These are phyloP conservation scores for Drosophila lutescens DNA, from an alignment of 2,888 invertebrate genomes.

Conservation along the genomic window DNA sequence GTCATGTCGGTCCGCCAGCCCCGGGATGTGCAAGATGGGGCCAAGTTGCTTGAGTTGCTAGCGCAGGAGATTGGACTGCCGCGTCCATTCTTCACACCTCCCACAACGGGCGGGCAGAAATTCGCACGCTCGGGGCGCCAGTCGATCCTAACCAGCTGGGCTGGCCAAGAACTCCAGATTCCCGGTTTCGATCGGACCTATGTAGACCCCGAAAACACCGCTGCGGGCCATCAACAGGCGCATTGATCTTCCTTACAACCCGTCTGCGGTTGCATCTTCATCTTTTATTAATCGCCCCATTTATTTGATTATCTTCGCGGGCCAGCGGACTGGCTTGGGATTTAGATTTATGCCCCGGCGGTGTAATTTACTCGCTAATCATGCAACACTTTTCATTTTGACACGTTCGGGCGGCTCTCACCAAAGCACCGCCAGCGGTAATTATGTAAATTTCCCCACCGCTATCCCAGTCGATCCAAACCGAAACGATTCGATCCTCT, in stretches of 20 bases:
- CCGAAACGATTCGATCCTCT: slow-evolving; percentile 4
- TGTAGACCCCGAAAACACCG: slow-evolving; percentile 27
- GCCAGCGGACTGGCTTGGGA: slow-evolving; percentile 21
- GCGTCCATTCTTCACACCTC: slow-evolving; percentile 65
- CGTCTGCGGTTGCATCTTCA: slow-evolving; percentile 67
- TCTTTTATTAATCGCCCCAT: slow-evolving; percentile 76
- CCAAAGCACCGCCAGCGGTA: slow-evolving; percentile 71
- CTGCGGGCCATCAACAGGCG: slow-evolving; percentile 52
- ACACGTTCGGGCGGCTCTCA: slow-evolving; percentile 71
- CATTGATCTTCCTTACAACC: slow-evolving; percentile 42
- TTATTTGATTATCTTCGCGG: slow-evolving; percentile 75
- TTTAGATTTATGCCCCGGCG: slow-evolving; percentile 69
- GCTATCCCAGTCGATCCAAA: slow-evolving; percentile 10
- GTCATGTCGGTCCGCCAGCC: slow-evolving; percentile 67
- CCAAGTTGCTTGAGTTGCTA: slow-evolving; percentile 20
- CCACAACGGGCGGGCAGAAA: slow-evolving; percentile 61
- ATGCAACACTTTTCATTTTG: slow-evolving; percentile 83
- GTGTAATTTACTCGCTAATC: slow-evolving; percentile 80
- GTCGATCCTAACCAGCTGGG: slow-evolving; percentile 47
- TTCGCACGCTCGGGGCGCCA: slow-evolving; percentile 68
- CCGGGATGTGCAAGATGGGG: slow-evolving; percentile 45
- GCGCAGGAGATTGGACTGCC: slow-evolving; percentile 13
- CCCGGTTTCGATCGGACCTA: slow-evolving; percentile 16
- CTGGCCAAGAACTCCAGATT: slow-evolving; percentile 21
- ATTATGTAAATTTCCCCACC: slow-evolving; percentile 75